Conservation (phyloP, 2,888 invertebrate species). For the Chrysolina haemoptera region DNA sequence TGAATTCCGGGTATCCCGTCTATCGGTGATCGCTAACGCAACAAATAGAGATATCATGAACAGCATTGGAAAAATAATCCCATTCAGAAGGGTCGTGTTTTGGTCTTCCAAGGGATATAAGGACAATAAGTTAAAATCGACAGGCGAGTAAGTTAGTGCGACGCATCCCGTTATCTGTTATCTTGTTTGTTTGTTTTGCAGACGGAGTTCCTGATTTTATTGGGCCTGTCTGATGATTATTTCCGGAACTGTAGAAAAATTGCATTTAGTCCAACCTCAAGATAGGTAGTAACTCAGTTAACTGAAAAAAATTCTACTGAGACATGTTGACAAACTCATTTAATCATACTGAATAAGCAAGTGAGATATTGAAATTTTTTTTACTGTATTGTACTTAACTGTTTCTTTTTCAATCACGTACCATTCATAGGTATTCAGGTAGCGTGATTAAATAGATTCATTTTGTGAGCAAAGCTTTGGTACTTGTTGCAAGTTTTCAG, state of each 20-base stretch:
- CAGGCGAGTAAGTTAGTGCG: conserved; percentile 54
- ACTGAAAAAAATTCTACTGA: not conserved
- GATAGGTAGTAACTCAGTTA: not conserved
- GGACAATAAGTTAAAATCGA: conserved; percentile 55
- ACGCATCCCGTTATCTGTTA: conserved; percentile 52
- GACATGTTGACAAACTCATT: no score
- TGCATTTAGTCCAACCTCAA: not conserved
- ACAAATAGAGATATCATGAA: conserved; percentile 6
- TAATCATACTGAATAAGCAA: no score
- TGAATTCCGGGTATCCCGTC: no score
- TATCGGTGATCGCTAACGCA: not conserved
- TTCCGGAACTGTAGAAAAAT: conserved; percentile 43
- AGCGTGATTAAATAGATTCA: no score
- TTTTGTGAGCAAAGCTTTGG: no score
- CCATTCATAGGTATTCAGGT: no score
- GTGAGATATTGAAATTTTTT: no score
- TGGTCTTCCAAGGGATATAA: conserved; percentile 43
- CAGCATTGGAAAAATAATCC: conserved; percentile 1
- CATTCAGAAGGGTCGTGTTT: conserved; percentile 31
- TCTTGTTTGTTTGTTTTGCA: conserved; percentile 56
- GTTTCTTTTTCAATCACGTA: no score
- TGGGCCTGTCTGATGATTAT: conserved; percentile 53
- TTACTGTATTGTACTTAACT: no score
- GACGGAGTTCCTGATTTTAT: conserved; percentile 51
- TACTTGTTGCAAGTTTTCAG: no score